Conservation (phyloP, 1,140 invertebrate species). For the Galendromus occidentalis region DNA sequence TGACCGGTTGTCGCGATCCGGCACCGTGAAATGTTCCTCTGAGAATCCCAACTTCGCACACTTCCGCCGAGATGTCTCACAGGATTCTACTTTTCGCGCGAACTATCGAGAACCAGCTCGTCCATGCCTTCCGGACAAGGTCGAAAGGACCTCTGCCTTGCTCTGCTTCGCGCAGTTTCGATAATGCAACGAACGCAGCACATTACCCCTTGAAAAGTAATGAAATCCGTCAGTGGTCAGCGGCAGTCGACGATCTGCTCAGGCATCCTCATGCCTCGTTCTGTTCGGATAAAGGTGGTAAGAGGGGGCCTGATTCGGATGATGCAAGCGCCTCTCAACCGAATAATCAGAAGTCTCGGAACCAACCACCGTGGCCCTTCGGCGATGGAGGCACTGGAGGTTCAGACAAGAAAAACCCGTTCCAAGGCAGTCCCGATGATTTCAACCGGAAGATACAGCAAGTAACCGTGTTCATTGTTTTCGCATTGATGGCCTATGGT, state of each 20-base stretch:
- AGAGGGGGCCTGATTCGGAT: not conserved
- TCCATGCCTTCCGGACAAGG: not conserved
- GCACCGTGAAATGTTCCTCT: too few relatives aligned
- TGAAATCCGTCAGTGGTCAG: not conserved
- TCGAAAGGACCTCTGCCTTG: not conserved
- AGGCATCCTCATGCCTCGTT: too few relatives aligned
- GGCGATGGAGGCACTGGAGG: not conserved
- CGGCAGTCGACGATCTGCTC: too few relatives aligned
- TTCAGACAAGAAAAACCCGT: not conserved
- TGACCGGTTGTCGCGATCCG: too few relatives aligned
- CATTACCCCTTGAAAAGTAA: not conserved
- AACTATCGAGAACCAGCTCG: not conserved
- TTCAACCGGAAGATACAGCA: not conserved
- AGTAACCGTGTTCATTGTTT: not conserved
- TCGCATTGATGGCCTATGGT: slow-evolving; percentile 38
- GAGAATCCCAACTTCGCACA: too few relatives aligned
- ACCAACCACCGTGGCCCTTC: not conserved
- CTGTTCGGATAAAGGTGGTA: too few relatives aligned
- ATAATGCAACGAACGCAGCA: not conserved
- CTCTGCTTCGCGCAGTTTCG: not conserved
- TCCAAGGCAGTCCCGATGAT: not conserved
- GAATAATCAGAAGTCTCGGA: not conserved
- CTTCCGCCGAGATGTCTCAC: not conserved
- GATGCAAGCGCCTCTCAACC: not conserved
- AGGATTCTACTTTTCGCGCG: not conserved